Evolutionary conservation across 2,888 invertebrate genomes (phyloP), one percentile per base, ranked within the genome.

Genomic region (Quadroppia sp.): DNA sequence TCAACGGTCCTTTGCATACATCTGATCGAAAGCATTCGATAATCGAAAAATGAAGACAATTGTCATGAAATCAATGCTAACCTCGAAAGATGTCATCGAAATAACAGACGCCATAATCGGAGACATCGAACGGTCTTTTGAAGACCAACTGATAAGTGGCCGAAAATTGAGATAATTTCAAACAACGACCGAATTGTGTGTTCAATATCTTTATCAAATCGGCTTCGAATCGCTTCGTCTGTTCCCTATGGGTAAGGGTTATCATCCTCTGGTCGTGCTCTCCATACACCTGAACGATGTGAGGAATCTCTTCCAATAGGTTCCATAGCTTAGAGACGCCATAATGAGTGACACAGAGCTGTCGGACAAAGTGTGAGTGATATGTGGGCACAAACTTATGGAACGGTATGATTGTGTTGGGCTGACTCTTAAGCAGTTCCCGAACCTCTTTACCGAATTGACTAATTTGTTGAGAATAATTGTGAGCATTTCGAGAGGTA

Each of bases 351-450:
- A 97, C 94, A 72, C 94, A 88, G 82, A 95, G 95, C 82, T 97
- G 96, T 42, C 93, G 87, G 0, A 95, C 94, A 82, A 95, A 97
- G 83, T 95, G 95, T 83, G 94, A 94, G 82, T 97, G 96, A 84
- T 96, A 97, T 1, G 93, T 90, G 1, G 96, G 96, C 79, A 96
- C 94, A 78, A 96, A 91, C 80, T 92, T 91, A 82, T 88, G 81
- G 77, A 91, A 89, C 3, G 89, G 87, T 83, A 97, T 88, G 74
- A 90, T 89, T 80, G 92, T 91, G 77, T 89, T 88, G 0, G 92
- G 89, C 28, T 89, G 89, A 71, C 89, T 90, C 80, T 90, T 90
- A 75, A 94, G 84, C 75, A 94, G 83, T 81, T 94, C 94, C 0
- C 91, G 88, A 25, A 94, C 86, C 83, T 97, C 96, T 0, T 93